Conservation (phyloP, 30 jellyfish, hydroid and myxozoan genomes). For the Hydractinia echinata region DNA sequence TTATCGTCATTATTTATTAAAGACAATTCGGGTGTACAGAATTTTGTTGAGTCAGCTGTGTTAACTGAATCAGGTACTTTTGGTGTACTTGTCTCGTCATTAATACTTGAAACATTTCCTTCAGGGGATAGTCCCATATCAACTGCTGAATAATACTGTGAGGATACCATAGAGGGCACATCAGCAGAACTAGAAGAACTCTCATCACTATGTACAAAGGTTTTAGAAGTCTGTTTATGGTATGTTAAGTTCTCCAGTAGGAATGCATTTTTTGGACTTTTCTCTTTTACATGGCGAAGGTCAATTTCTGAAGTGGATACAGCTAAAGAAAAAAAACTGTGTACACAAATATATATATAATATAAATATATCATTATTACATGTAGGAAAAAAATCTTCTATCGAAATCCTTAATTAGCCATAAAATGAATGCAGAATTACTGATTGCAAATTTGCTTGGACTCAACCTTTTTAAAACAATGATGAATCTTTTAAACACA, state of each 20-base stretch:
- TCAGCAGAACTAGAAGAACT: neutral
- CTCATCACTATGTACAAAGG: neutral
- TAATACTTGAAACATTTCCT: too few species aligned
- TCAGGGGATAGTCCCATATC: neutral
- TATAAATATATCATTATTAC: neutral
- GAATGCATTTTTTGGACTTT: neutral
- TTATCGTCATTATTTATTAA: too few species aligned
- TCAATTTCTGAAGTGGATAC: slow-evolving; percentile 7
- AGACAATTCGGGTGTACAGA: too few species aligned
- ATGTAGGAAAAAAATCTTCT: too few species aligned
- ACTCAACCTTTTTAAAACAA: too few species aligned
- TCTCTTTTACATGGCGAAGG: neutral
- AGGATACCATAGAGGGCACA: slow-evolving; percentile 13
- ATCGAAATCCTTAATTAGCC: too few species aligned
- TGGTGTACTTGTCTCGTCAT: too few species aligned
- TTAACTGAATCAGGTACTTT: too few species aligned
- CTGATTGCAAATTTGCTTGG: too few species aligned
- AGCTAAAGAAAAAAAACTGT: neutral
- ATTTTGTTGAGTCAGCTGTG: too few species aligned
- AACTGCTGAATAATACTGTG: slow-evolving; percentile 25
- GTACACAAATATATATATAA: neutral
- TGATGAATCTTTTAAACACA: too few species aligned
- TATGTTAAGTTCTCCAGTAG: neutral
- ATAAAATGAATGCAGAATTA: too few species aligned
- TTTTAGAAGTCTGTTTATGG: neutral